Evolutionary conservation across 2,888 invertebrate genomes (phyloP), one percentile per base, ranked within the genome.

Genomic region (Salpingus planirostris): DNA sequence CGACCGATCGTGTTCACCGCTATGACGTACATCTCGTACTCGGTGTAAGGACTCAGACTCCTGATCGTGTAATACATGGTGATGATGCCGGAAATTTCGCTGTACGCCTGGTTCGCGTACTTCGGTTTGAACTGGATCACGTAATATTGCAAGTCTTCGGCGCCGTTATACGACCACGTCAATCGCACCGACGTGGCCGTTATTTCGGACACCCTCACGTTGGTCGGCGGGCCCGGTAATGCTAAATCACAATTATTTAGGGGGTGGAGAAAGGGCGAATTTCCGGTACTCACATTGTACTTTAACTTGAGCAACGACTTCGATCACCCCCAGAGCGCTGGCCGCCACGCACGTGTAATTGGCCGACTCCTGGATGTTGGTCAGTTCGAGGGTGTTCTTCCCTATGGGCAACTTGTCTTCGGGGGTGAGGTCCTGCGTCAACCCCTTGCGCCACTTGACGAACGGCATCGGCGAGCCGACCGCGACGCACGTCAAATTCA

Each of bases 401-500:
- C 89, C 86, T 27, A 89, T 74, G 0, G 86, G 81, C 33, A 89
- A 74, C 51, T 87, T 80, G 65, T 91, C 89, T 62, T 90, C 90
- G 0, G 89, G 86, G 0, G 90, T 90, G 44, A 92, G 65, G 66
- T 91, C 91, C 60, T 79, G 78, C 6, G 78, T 76, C 15, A 80
- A 71, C 30, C 81, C 88, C 68, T 86, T 85, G 47, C 84, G 78
- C 90, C 90, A 90, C 66, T 90, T 92, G 31, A 98, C 95, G 51
- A 80, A 83, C 1, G 97, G 98, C 95, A 97, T 95, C 3, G 97
- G 97, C 0, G 96, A 91, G 11, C 98, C 97, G 15, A 91, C 88
- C 6, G 97, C 97, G 32, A 95, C 92, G 64, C 98, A 98, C 34
- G 92, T 92, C 45, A 98, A 70, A 62, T 91, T 96, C 48, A 96